Base-by-base conservation (phyloP, 1,140 invertebrate genomes). In the Hyphantria cunea region DNA sequence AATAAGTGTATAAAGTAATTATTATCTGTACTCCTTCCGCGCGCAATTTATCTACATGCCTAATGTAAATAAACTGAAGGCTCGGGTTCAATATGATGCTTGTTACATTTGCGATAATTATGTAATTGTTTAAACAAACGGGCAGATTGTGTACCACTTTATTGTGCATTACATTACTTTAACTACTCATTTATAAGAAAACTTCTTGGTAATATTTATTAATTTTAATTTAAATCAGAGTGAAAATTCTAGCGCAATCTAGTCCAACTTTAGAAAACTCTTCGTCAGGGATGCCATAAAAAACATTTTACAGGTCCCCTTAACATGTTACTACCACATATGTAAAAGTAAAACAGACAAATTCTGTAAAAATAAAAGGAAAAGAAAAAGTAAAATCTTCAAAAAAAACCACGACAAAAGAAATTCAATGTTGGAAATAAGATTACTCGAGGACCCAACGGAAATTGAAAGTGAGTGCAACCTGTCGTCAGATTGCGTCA, bases 381-480 rank as follows among this genome's bases (percentile, higher is more conserved):
- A 56, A 56, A 55, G 53, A 44, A 56, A 53, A 52, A 56, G 7
- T 37, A 45, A 56, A 34, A 17, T 45, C 45, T 56, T 33, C 15
- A 34, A 37, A 39, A 39, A n/a, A 39, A n/a, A n/a, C n/a, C n/a
- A 39, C 37, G 37, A 9, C 7, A 39, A 3, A 39, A 34, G 32
- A 60, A 42, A 50, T 32, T 50, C 37, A 9, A 33, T 34, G 15
- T 51, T 51, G n/a, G 0, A 51, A 31, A 48, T n/a, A 41, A 60
- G 56, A 60, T 60, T 60, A 60, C 50, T 51, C 50, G 50, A n/a
- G 42, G 50, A 60, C 39, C 47, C 56, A 60, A 44, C 56, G 56
- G 56, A 51, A 51, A 60, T 60, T 60, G 51, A 60, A 60, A 60
- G 56, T 31, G 45, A 44, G 56, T 25, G 2, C 47, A 60, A 60